A percentile compares a stretch with the other conserved stretches of the same genome.
Conservation (phyloP, 2,113 vertebrate species). For the Cyanoderma ruficeps region DNA sequence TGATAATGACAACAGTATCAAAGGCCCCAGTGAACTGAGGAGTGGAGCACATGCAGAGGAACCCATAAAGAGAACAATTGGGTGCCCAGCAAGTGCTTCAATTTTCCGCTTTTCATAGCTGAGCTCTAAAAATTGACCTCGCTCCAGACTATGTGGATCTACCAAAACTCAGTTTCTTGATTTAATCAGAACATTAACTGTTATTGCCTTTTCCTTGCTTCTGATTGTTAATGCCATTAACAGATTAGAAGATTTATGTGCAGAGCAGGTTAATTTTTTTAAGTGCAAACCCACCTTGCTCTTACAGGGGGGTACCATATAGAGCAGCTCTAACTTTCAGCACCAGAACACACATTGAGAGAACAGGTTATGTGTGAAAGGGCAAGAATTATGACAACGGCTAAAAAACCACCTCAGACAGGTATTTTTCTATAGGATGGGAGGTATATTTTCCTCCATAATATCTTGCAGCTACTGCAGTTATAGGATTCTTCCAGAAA, state of each 20-base stretch:
- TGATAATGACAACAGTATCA: background rate
- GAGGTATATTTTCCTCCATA: background rate
- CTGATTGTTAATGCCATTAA: background rate
- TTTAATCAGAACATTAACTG: background rate
- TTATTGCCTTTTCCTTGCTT: background rate
- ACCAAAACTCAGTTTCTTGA: background rate
- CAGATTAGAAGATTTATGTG: background rate
- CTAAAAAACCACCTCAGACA: background rate
- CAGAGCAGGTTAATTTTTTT: background rate
- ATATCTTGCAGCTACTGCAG: background rate
- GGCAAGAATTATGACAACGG: background rate
- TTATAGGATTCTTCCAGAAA: background rate
- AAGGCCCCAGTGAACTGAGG: background rate
- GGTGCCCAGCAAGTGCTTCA: background rate
- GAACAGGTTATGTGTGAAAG: background rate
- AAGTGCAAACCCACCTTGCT: background rate
- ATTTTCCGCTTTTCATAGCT: background rate
- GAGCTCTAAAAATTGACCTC: background rate
- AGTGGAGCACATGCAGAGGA: background rate
- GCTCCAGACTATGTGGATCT: background rate
- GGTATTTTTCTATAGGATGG: background rate
- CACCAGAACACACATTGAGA: background rate
- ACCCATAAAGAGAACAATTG: fast-evolving
- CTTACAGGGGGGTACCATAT: background rate
- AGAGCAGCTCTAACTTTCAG: background rate